A percentile compares a stretch with the other conserved stretches of the same genome.
Evolutionary conservation across 2,797 vertebrate genomes (phyloP).

Genomic region (Pipistrellus kuhlii): DNA sequence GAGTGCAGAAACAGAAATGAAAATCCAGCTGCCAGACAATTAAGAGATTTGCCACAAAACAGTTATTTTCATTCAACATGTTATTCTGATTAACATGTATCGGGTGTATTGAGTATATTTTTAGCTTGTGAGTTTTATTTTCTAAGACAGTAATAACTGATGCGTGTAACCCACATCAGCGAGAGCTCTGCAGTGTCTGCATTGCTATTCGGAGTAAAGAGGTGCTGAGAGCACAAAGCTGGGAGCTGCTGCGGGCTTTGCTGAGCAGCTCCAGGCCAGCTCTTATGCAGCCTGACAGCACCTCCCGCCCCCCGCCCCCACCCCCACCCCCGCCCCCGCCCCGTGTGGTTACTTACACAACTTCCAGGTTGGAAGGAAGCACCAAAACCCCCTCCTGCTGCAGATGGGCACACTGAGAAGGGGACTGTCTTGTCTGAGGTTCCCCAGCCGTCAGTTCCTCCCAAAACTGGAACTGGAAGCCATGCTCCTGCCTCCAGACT

Average conservation of each 20-base stretch:
- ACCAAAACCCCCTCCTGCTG: neutral
- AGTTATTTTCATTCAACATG: neutral
- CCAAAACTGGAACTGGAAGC: neutral
- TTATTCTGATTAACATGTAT: neutral
- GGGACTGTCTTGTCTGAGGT: neutral
- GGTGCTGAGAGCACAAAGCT: neutral
- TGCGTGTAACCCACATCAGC: neutral
- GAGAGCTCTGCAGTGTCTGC: neutral
- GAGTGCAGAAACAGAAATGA: neutral
- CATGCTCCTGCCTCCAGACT: neutral
- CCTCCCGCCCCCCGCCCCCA: fast-evolving
- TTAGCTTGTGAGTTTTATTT: neutral
- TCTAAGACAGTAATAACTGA: neutral
- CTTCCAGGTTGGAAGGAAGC: neutral
- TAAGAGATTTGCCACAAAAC: neutral
- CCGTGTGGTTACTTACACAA: neutral
- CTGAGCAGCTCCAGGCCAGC: neutral
- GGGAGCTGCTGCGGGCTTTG: neutral
- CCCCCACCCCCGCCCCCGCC: fast-evolving
- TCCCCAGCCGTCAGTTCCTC: neutral
- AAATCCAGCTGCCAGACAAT: neutral
- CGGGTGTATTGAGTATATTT: neutral
- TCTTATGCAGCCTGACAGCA: neutral
- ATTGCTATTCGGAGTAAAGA: neutral
- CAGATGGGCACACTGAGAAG: neutral